A percentile compares a stretch with the other conserved stretches of the same genome.
Conservation (phyloP, 2,113 vertebrate species). For the Chaenocephalus aceratus region DNA sequence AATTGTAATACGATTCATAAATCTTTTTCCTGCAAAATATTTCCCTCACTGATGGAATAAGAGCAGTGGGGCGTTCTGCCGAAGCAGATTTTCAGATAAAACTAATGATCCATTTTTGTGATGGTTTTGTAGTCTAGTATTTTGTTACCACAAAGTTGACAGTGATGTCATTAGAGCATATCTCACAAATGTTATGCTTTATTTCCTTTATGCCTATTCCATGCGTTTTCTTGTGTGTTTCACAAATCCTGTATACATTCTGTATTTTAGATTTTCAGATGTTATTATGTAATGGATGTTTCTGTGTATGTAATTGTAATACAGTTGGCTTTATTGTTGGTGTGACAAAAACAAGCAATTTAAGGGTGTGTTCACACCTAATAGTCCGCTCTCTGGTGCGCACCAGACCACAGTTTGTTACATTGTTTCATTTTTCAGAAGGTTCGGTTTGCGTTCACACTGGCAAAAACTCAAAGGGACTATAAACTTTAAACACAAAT, state of each 20-base stretch:
- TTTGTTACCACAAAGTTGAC: slow-evolving; percentile 11
- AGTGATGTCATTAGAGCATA: neutral
- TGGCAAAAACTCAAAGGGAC: too few relatives aligned
- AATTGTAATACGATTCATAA: slow-evolving; percentile 44
- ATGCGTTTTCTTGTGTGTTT: neutral
- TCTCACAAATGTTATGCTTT: neutral
- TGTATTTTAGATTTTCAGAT: neutral
- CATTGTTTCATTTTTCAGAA: too few relatives aligned
- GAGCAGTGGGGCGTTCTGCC: slow-evolving; percentile 17
- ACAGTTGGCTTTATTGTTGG: neutral
- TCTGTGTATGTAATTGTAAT: neutral
- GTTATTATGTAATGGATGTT: neutral
- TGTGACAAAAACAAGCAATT: neutral
- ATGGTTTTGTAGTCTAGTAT: slow-evolving; percentile 9
- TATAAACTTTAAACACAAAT: too few relatives aligned
- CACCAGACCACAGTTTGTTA: too few relatives aligned
- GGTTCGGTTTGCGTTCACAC: too few relatives aligned
- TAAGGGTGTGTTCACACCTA: too few relatives aligned
- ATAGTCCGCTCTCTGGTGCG: too few relatives aligned
- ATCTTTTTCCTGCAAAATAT: slow-evolving; percentile 20
- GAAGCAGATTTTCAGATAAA: slow-evolving; percentile 55
- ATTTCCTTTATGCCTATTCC: slow-evolving; percentile 5
- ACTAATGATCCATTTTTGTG: slow-evolving; percentile 21
- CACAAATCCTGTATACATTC: neutral
- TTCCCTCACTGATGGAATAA: slow-evolving; percentile 19